Evolutionary conservation across 2,888 invertebrate species (phyloP).

Genomic region (Apodemia hepburni): DNA sequence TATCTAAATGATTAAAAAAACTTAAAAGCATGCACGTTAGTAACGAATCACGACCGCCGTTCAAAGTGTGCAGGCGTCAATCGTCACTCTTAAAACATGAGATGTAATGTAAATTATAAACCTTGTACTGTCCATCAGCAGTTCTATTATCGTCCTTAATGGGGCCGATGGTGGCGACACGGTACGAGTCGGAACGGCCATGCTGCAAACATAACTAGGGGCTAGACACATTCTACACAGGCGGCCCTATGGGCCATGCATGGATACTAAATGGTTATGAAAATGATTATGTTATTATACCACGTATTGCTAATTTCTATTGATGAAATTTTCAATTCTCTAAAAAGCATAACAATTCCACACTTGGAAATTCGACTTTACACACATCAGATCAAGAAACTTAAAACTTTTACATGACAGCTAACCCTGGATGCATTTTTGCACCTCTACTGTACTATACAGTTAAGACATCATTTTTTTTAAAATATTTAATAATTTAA

Average conservation of each 20-base stretch:
- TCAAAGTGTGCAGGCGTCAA: slow-evolving; percentile 27
- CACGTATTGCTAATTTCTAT: slow-evolving; percentile 38
- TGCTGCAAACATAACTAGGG: slow-evolving; percentile 87
- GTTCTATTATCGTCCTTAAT: slow-evolving; percentile 97
- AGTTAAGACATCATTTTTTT: too few species aligned
- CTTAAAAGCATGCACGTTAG: slow-evolving; percentile 30
- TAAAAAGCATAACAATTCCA: too few species aligned
- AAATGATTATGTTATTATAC: slow-evolving; percentile 44
- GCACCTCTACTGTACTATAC: too few species aligned
- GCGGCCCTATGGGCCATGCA: slow-evolving; percentile 73
- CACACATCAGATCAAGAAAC: too few species aligned
- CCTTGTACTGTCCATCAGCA: slow-evolving; percentile 96
- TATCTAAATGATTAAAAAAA: slow-evolving; percentile 21
- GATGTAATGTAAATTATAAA: slow-evolving; percentile 77
- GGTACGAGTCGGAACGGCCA: slow-evolving; percentile 97
- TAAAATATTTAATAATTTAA: too few species aligned
- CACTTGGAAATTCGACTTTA: too few species aligned
- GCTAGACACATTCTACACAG: slow-evolving; percentile 76
- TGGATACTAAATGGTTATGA: slow-evolving; percentile 47
- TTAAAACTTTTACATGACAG: too few species aligned
- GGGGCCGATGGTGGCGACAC: slow-evolving; percentile 96
- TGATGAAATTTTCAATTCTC: too few species aligned
- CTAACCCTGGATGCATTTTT: too few species aligned
- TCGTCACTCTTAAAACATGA: slow-evolving; percentile 37
- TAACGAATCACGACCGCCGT: slow-evolving; percentile 28